phyloP scores from a whole-genome alignment of 2,888 invertebrate species.

The Nephrotoma appendiculata region DNA sequence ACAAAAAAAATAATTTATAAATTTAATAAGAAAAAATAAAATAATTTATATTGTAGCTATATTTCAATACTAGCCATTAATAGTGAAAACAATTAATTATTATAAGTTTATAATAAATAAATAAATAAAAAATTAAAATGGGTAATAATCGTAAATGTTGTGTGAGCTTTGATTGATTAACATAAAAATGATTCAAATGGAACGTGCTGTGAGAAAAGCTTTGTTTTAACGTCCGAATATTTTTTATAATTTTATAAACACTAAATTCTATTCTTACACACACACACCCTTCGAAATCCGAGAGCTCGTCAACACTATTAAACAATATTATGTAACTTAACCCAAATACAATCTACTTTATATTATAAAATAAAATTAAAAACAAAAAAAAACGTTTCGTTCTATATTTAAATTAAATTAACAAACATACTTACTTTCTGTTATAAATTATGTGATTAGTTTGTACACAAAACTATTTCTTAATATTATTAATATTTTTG shows the following conservation, averaged over 20 bases:
- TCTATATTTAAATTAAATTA: not conserved
- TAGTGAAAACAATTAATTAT: not conserved
- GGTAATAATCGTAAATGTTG: not conserved
- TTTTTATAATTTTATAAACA: not conserved
- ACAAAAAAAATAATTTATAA: not conserved
- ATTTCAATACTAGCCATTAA: not conserved
- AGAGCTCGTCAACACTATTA: not conserved
- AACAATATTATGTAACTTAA: not conserved
- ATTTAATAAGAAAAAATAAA: not conserved
- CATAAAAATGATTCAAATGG: not conserved
- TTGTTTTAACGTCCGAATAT: not conserved
- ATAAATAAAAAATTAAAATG: not conserved
- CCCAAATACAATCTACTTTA: not conserved
- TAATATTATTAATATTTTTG: not conserved
- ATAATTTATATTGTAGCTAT: not conserved
- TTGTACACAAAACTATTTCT: not conserved
- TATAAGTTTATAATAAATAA: not conserved
- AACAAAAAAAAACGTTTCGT: not conserved
- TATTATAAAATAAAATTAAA: not conserved
- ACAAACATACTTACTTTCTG: not conserved
- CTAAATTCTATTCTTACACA: not conserved
- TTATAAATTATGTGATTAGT: not conserved
- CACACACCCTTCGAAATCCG: not conserved
- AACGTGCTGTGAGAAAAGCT: not conserved
- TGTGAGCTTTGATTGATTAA: not conserved